Base-by-base conservation (phyloP, 2,113 vertebrate species). In the Caranx melampygus region DNA sequence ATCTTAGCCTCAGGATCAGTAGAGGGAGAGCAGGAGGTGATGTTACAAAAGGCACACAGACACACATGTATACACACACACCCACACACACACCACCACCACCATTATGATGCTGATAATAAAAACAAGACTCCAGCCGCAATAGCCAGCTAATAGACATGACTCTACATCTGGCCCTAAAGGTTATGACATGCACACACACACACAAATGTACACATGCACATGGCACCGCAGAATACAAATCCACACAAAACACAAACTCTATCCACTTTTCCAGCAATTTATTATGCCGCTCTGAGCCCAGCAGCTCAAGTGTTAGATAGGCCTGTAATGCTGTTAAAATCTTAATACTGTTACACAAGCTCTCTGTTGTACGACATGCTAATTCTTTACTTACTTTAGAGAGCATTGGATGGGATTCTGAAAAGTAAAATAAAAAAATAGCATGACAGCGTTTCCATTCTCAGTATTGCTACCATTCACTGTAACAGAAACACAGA, bases 1-100 rank as follows among this genome's bases (percentile, higher is more conserved):
- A 95, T 94, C 93, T 91, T 82, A 75, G 93, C 93, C 93, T 71
- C 52, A 1, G 85, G 89, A 87, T 86, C 77, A 88, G 78, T 59
- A 68, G 88, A 89, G 72, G 79, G 81, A 72, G 83, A 86, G 82
- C 85, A 87, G 80, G 78, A 84, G 83, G 78, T 83, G 84, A 85
- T 85, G 87, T 85, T 91, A 87, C 80, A 90, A 87, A 88, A 79
- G 83, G 70, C 80, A 61, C 62, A 70, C 62, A 69, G 58, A 77
- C 63, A 71, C 79, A 58, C 79, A 61, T 51, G 55, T 55, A 61
- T 42, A 76, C 42, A 45, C 37, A 67, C 37, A 57, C 52, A 80
- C 63, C 74, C 75, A 77, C n/a, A 37, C n/a, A 34, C 63, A 49
- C 12, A 51, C 10, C n/a, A 47, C 47, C 67, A 71, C n/a, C 20